Conservation (phyloP, 1,140 invertebrate species). For the Drosophila truncata region DNA sequence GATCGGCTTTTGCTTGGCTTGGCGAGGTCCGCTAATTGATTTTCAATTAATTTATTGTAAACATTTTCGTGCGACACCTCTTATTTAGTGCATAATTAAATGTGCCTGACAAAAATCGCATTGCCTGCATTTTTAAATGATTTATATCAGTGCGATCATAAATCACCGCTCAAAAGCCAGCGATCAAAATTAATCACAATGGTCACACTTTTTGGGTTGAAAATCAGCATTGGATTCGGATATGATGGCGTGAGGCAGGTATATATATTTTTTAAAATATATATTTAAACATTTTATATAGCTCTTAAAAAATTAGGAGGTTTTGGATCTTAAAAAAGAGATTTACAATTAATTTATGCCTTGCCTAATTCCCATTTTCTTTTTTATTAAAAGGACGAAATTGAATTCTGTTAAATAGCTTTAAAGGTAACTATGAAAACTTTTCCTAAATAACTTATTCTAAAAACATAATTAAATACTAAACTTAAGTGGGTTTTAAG, state of each 20-base stretch:
- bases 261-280: neutral
- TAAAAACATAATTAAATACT: no score
- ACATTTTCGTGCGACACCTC: constrained; percentile 72
- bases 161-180: constrained; percentile 64
- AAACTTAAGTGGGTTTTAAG: neutral
- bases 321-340: neutral
- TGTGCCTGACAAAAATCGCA: constrained; percentile 53
- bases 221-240: neutral
- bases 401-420: no score
- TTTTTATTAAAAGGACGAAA: neutral
- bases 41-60: constrained; percentile 82
- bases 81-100: constrained; percentile 71
- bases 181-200: constrained; percentile 64
- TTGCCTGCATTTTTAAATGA: constrained; percentile 67
- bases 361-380: neutral
- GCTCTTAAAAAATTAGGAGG: neutral
- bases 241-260: constrained; percentile 12
- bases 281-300: neutral
- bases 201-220: constrained; percentile 43
- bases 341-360: no score
- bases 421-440: no score
- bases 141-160: constrained; percentile 68
- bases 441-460: no score
- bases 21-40: constrained; percentile 67
- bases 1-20: constrained; percentile 8